Conservation (phyloP, 2,888 invertebrate genomes). For the Polymixis flavicincta region DNA sequence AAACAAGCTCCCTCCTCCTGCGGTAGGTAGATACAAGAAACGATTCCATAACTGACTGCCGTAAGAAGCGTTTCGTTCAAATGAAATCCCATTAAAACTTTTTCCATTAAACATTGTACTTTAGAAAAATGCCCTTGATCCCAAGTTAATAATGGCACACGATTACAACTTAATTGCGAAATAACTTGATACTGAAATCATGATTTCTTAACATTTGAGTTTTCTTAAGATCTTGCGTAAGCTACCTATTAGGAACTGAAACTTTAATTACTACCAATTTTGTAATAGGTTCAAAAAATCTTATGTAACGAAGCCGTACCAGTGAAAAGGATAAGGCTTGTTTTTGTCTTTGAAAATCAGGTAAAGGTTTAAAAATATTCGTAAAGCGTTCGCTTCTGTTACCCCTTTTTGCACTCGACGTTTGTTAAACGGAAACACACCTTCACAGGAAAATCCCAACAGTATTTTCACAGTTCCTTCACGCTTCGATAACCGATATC, state of each 20-base stretch:
- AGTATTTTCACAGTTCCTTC: conserved; percentile 39
- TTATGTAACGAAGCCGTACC: conserved; percentile 2
- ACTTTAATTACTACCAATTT: conserved; percentile 28
- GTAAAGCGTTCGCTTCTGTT: conserved; percentile 34
- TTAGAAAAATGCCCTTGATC: conserved; percentile 83
- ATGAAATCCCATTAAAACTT: conserved; percentile 88
- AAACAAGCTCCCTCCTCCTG: conserved; percentile 12
- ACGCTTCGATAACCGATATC: conserved; percentile 40
- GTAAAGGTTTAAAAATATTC: conserved; percentile 32
- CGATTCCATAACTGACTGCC: conserved; percentile 75
- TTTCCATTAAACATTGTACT: conserved; percentile 87
- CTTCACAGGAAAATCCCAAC: conserved; percentile 41
- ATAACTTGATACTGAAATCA: conserved; percentile 70
- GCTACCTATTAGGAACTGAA: conserved; percentile 27
- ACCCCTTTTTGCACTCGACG: conserved; percentile 43
- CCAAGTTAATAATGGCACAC: conserved; percentile 79
- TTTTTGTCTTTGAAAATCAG: conserved; percentile 33
- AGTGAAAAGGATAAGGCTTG: not conserved
- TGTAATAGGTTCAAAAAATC: conserved; percentile 7
- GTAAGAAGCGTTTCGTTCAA: conserved; percentile 79
- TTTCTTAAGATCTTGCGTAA: conserved; percentile 54
- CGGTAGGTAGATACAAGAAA: conserved; percentile 72
- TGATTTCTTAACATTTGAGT: conserved; percentile 67
- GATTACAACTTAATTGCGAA: conserved; percentile 77
- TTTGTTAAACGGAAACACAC: conserved; percentile 50